A percentile compares a stretch with the other conserved stretches of the same genome.
Conservation (phyloP, 1,140 invertebrate genomes). For the Trachymyrmex cornetzi region DNA sequence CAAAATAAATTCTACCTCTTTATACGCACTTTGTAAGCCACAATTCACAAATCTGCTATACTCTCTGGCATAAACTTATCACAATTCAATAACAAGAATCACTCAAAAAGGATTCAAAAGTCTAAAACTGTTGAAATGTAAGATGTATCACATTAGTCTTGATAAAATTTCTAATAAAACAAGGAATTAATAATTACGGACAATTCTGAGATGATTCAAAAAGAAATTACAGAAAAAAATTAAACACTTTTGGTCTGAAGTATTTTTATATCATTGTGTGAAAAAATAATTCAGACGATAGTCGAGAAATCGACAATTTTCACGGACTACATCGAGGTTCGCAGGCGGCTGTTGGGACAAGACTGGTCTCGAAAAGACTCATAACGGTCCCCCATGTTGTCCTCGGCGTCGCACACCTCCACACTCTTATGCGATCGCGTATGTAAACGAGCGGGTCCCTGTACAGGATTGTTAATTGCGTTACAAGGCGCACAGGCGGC, state of each 20-base stretch:
- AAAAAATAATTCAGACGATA: background rate
- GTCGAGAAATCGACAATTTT: background rate
- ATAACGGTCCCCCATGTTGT: conserved; percentile 82
- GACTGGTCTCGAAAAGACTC: conserved; percentile 82
- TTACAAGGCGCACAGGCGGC: conserved; percentile 3
- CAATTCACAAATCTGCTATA: background rate
- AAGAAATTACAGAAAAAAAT: background rate
- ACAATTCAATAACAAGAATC: background rate
- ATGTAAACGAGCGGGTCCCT: conserved; percentile 43
- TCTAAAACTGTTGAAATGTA: background rate
- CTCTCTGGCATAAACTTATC: background rate
- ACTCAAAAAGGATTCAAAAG: background rate
- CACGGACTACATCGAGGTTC: conserved; percentile 68
- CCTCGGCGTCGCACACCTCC: conserved; percentile 66
- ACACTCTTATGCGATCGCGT: conserved; percentile 54
- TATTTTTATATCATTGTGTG: background rate
- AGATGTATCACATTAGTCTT: background rate
- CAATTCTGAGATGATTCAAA: background rate
- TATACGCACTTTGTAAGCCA: background rate
- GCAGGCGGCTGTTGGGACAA: conserved; percentile 74
- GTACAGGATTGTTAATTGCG: conserved; percentile 58
- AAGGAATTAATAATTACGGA: background rate
- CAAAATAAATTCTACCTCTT: conserved; percentile 10
- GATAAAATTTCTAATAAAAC: background rate
- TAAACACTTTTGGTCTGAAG: background rate